Evolutionary conservation across 2,797 vertebrate genomes (phyloP).

Genomic region (Pempheris klunzingeri): DNA sequence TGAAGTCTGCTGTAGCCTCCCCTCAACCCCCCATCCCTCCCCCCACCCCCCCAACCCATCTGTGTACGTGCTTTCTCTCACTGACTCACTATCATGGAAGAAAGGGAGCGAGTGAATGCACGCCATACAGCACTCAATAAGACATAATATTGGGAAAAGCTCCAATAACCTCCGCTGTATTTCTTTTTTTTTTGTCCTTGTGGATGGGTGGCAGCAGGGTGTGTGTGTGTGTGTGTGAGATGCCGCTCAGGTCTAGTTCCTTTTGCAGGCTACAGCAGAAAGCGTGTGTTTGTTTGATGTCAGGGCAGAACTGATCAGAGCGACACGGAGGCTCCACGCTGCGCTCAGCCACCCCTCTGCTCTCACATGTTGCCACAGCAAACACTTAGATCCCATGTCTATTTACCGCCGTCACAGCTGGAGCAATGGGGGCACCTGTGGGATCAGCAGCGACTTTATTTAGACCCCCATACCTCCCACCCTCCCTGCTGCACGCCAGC

Average conservation of each 20-base stretch:
- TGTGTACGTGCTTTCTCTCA: conserved; percentile 51
- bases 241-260: conserved; percentile 25
- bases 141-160: conserved; percentile 22
- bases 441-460: conserved; percentile 78
- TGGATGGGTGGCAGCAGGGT: not conserved
- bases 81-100: conserved; percentile 53
- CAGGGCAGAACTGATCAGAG: conserved; percentile 59
- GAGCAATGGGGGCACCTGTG: conserved; percentile 62
- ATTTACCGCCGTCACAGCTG: conserved; percentile 73
- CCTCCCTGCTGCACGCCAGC: not conserved
- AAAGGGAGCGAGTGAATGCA: conserved; percentile 29
- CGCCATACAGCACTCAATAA: conserved; percentile 41
- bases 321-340: conserved; percentile 45
- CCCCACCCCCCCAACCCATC: conserved; percentile 23
- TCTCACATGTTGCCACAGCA: conserved; percentile 72
- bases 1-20: conserved; percentile 46
- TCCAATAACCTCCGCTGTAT: conserved; percentile 4
- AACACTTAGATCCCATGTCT: conserved; percentile 72
- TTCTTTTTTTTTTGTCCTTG: not conserved
- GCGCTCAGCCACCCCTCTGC: conserved; percentile 49
- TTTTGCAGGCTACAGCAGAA: conserved; percentile 33
- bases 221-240: not conserved
- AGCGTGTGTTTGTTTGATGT: conserved; percentile 62
- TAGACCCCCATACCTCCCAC: conserved; percentile 55
- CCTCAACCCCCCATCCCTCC: conserved; percentile 9